Percentiles rank a stretch among this genome's conserved stretches.
These are phyloP conservation scores for Scotopteryx bipunctaria DNA, from an alignment of 2,888 invertebrate species.

Conservation along the genomic window DNA sequence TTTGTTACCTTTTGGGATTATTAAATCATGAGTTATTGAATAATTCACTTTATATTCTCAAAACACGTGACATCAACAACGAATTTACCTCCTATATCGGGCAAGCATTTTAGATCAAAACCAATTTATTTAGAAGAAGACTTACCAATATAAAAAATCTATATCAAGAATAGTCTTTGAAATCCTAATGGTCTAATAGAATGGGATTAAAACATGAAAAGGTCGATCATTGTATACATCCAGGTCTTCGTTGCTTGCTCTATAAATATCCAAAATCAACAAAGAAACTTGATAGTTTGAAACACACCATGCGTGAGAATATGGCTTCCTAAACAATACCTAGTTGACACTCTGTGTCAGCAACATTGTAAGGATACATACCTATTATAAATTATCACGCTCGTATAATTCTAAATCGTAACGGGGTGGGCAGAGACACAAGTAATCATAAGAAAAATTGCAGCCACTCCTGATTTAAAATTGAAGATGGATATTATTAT, in stretches of 20 bases:
- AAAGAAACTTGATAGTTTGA: conserved; percentile 5
- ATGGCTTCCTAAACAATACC: neutral
- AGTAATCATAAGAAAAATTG: too few relatives aligned
- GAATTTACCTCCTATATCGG: neutral
- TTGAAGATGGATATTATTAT: too few relatives aligned
- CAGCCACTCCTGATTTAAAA: too few relatives aligned
- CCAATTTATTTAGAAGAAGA: too few relatives aligned
- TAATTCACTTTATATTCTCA: too few relatives aligned
- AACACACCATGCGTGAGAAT: neutral
- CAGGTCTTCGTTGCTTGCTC: conserved; percentile 6
- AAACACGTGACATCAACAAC: neutral
- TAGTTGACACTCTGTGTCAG: neutral
- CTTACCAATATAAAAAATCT: too few relatives aligned
- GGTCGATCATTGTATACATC: conserved; percentile 15
- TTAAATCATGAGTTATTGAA: too few relatives aligned
- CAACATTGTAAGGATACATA: neutral
- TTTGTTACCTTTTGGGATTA: too few relatives aligned
- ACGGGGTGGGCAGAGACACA: too few relatives aligned
- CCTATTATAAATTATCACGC: too few relatives aligned
- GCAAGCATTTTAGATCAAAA: neutral
- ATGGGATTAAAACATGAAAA: conserved; percentile 14
- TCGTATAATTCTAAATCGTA: too few relatives aligned
- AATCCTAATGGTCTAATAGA: conserved; percentile 2
- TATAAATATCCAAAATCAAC: conserved; percentile 11
- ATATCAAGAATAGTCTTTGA: conserved; percentile 8